Conservation (phyloP, 2,888 invertebrate genomes). For the Temnothorax unifasciatus region DNA sequence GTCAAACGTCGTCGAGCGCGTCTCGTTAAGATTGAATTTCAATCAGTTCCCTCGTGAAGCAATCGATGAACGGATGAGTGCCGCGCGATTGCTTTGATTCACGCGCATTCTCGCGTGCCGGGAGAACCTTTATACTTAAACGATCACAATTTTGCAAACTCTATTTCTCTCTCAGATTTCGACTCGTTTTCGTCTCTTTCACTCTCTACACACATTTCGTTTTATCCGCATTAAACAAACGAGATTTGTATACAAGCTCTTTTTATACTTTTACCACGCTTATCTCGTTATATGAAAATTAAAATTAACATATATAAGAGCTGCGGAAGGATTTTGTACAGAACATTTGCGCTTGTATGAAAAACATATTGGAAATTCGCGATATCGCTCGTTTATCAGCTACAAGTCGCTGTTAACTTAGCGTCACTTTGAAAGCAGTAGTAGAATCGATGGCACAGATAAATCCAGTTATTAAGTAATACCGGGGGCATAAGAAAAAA, state of each 20-base stretch:
- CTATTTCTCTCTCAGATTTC: not conserved
- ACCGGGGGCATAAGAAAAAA: not conserved
- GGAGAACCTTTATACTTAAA: conserved; percentile 30
- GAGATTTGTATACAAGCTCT: not conserved
- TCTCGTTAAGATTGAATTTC: conserved; percentile 60
- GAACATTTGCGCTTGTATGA: not conserved
- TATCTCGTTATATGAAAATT: not conserved
- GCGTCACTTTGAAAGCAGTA: not conserved
- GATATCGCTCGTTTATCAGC: not conserved
- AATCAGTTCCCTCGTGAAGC: conserved; percentile 38
- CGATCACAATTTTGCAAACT: not conserved
- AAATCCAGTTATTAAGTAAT: not conserved
- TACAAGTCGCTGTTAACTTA: not conserved
- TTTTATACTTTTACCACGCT: not conserved
- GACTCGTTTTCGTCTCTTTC: not conserved
- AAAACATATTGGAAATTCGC: not conserved
- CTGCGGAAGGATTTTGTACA: not conserved
- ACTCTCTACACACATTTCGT: not conserved
- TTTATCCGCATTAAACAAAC: not conserved
- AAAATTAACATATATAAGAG: not conserved
- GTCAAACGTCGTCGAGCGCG: conserved; percentile 37
- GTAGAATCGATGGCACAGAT: not conserved
- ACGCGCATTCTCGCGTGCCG: conserved; percentile 9
- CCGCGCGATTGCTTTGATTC: conserved; percentile 35
- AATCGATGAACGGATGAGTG: conserved; percentile 4